Evolutionary conservation across 2,113 vertebrate genomes (phyloP).

Genomic region (Crotalus tigris): DNA sequence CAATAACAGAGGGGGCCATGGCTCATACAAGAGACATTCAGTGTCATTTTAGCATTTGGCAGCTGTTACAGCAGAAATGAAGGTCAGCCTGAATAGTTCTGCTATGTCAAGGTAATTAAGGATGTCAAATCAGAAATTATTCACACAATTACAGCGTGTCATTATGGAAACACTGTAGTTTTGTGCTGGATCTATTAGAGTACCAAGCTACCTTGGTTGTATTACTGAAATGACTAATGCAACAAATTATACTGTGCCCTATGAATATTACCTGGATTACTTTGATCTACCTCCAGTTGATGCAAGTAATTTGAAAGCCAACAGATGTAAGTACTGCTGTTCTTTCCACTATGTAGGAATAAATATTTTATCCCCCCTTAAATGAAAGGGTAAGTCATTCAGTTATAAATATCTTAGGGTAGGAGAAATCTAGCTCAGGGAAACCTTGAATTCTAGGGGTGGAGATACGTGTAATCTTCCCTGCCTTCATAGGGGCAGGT

Average conservation of each 20-base stretch:
- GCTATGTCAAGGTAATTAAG: conserved; percentile 51
- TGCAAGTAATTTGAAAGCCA: conserved; percentile 78
- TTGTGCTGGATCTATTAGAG: conserved; percentile 24
- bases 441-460: neutral
- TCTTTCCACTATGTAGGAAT: conserved; percentile 9
- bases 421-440: neutral
- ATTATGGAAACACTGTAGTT: conserved; percentile 20
- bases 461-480: neutral
- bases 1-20: neutral
- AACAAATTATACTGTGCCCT: conserved; percentile 69
- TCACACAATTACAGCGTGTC: conserved; percentile 32
- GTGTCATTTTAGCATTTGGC: neutral
- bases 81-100: conserved; percentile 4
- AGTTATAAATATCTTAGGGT: neutral
- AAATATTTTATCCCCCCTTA: neutral
- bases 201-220: conserved; percentile 43
- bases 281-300: conserved; percentile 83
- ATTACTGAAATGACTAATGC: conserved; percentile 60
- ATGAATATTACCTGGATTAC: conserved; percentile 89
- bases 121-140: conserved; percentile 29
- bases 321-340: conserved; percentile 84
- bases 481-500: neutral
- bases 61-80: neutral
- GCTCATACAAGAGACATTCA: neutral
- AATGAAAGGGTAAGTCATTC: neutral